Percentiles rank a stretch among this genome's conserved stretches.
Evolutionary conservation across 53 echinoderm and acorn worm genomes (phyloP).

Genomic region (Glandiceps talaboti): DNA sequence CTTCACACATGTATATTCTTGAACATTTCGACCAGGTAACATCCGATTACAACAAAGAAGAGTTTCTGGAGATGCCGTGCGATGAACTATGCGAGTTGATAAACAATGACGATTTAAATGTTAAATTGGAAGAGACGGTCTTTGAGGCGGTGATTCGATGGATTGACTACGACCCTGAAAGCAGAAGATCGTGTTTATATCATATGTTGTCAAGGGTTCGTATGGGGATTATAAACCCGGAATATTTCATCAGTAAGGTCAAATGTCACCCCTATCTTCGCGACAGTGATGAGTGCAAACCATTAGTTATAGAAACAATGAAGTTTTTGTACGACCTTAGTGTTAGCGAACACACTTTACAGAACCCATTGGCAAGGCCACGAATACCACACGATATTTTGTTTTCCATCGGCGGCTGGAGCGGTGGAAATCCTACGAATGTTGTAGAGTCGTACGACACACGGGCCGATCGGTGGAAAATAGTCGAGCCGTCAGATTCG

Average conservation of each 20-base stretch:
- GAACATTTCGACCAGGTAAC: constrained; percentile 85
- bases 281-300: constrained; percentile 62
- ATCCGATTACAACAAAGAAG: constrained; percentile 44
- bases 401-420: constrained; percentile 95
- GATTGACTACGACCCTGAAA: constrained; percentile 46
- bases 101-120: constrained; percentile 67
- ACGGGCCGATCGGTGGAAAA: constrained; percentile 86
- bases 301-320: constrained; percentile 74
- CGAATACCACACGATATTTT: constrained; percentile 71
- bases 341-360: neutral
- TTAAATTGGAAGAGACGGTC: constrained; percentile 97
- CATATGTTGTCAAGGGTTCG: constrained; percentile 66
- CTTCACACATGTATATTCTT: constrained; percentile 59
- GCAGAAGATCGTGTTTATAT: constrained; percentile 38
- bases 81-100: constrained; percentile 66
- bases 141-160: constrained; percentile 85
- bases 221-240: constrained; percentile 95
- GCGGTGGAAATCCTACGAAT: constrained; percentile 94
- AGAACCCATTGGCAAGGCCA: constrained; percentile 17
- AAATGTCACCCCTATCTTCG: constrained; percentile 69
- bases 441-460: constrained; percentile 96
- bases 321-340: constrained; percentile 77
- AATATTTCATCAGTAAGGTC: constrained; percentile 98
- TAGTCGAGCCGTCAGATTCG: constrained; percentile 77
- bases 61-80: constrained; percentile 59